Base-by-base conservation (phyloP, 2,888 invertebrate genomes). In the Dione vanillae region DNA sequence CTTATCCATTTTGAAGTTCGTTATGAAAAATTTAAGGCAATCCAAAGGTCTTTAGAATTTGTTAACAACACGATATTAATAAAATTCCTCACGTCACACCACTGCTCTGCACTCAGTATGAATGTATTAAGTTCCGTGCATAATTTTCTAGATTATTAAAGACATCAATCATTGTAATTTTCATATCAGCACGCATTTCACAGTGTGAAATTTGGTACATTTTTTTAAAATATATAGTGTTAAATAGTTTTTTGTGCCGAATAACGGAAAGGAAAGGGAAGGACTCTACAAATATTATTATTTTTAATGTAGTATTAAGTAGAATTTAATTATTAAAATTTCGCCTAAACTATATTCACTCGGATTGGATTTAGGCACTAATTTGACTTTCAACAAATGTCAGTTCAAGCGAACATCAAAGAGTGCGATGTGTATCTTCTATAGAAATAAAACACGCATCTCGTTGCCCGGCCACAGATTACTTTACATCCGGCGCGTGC, bases 361-460 rank as follows among this genome's bases (percentile, higher is more conserved):
- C 9, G 8, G 76, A 73, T 70, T 76, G 78, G 80, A 81, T 82
- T 82, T 79, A 82, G 77, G 72, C 74, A 73, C 71, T 76, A 75
- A 74, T 78, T 80, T 74, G 78, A 73, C 79, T 76, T 79, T 81
- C 79, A 78, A 76, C 77, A 78, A 84, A 85, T 84, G 85, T 85
- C 82, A 83, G 83, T 83, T 80, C 76, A 82, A 82, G 82, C 80
- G 78, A 82, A 83, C 83, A 85, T 89, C 87, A 89, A 88, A 89
- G 87, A 77, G 80, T 80, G 84, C 84, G 80, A 54, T 54, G 35
- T 83, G 81, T 83, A 85, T 85, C 85, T 77, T 76, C 79, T 85
- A 84, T 81, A 83, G 79, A 83, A 83, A 83, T 83, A 81, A 84
- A 84, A 84, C 82, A 78, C 75, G 77, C 79, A 78, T 79, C 76